A percentile compares a stretch with the other conserved stretches of the same genome.
phyloP scores from a whole-genome alignment of 2,888 invertebrate species.

The Hanleya hanleyi region DNA sequence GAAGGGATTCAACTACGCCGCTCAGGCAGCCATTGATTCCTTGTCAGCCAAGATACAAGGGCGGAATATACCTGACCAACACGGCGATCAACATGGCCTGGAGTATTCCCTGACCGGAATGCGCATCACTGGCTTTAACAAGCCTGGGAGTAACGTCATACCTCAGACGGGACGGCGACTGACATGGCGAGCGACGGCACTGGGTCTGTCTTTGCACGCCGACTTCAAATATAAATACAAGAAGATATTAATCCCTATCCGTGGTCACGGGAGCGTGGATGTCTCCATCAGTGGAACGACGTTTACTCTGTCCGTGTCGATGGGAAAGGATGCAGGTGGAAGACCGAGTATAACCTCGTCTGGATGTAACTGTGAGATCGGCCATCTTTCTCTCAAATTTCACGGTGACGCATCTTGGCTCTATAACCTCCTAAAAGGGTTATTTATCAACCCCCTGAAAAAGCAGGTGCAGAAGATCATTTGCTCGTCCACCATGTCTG shows the following conservation, averaged over 20 bases:
- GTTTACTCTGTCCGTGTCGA: constrained; percentile 10
- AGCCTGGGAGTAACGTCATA: constrained; percentile 1
- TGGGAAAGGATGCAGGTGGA: constrained; percentile 19
- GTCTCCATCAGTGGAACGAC: constrained; percentile 6
- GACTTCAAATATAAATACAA: constrained; percentile 22
- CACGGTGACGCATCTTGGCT: constrained; percentile 27
- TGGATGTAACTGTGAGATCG: constrained; percentile 9
- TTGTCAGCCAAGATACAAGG: neutral
- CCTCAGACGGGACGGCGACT: neutral
- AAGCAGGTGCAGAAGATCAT: constrained; percentile 11
- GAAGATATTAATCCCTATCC: neutral
- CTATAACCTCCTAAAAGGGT: constrained; percentile 17
- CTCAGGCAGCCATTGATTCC: constrained; percentile 10
- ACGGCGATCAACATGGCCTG: neutral
- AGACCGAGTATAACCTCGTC: constrained; percentile 11
- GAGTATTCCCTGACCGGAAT: neutral
- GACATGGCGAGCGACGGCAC: constrained; percentile 5
- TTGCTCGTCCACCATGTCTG: neutral
- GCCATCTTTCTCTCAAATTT: constrained; percentile 13
- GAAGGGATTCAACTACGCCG: constrained; percentile 1
- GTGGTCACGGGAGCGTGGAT: constrained; percentile 18
- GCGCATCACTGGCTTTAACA: constrained; percentile 7
- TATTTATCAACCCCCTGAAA: constrained; percentile 2
- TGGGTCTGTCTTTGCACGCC: constrained; percentile 10
- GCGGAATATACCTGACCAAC: constrained; percentile 3